These are phyloP conservation scores for Acleris laterana DNA, from an alignment of 2,888 invertebrate species.

Conservation along the genomic window DNA sequence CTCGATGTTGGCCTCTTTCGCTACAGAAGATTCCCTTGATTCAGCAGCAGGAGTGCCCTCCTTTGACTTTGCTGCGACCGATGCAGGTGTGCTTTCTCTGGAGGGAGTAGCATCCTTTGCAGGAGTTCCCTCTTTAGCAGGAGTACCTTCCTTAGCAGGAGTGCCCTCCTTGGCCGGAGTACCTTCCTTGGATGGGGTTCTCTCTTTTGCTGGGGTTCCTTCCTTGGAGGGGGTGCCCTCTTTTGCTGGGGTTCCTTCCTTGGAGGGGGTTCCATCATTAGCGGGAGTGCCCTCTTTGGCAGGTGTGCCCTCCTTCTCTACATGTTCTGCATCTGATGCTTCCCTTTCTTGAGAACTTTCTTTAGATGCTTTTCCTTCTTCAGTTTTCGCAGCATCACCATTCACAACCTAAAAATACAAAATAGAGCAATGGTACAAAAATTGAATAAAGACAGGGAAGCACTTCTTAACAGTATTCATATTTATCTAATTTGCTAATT, in stretches of 20 bases:
- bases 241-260: conserved; percentile 6
- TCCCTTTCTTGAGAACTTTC: conserved; percentile 64
- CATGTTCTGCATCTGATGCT: conserved; percentile 44
- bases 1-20: conserved; percentile 55
- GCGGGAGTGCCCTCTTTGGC: conserved; percentile 39
- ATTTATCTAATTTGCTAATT: too few species aligned
- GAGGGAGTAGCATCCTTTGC: conserved; percentile 51
- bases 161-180: conserved; percentile 29
- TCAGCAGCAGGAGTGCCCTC: conserved; percentile 36
- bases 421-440: background rate
- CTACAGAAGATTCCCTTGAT: conserved; percentile 34
- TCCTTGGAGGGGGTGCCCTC: conserved; percentile 30
- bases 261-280: conserved; percentile 5
- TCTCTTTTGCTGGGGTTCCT: conserved; percentile 32
- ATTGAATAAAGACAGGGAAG: too few species aligned
- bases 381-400: conserved; percentile 60
- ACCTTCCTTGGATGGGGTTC: conserved; percentile 24
- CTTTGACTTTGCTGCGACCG: conserved; percentile 16
- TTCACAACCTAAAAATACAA: conserved; percentile 53
- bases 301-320: conserved; percentile 44
- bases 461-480: too few species aligned
- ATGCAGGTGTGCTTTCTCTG: conserved; percentile 44
- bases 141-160: conserved; percentile 36
- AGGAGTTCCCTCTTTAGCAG: conserved; percentile 44
- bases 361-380: conserved; percentile 58